These are phyloP conservation scores for Crax fasciolata DNA, from an alignment of 2,797 vertebrate species.

Conservation along the genomic window DNA sequence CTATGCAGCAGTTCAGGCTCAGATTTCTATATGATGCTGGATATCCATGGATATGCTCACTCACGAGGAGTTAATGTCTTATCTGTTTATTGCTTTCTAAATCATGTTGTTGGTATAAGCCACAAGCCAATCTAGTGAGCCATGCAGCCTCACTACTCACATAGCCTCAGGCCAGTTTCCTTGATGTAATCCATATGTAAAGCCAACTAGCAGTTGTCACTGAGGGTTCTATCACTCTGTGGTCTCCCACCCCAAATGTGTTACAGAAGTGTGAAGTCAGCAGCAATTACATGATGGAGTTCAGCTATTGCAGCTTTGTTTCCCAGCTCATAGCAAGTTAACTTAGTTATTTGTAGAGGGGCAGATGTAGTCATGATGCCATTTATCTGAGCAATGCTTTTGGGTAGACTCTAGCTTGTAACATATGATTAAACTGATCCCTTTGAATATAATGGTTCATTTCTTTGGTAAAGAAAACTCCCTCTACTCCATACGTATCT, in stretches of 20 bases:
- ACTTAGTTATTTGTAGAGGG: background rate
- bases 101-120: background rate
- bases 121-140: background rate
- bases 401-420: background rate
- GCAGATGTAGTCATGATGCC: background rate
- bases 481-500: background rate
- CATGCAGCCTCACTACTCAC: background rate
- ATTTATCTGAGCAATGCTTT: background rate
- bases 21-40: background rate
- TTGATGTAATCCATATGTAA: background rate
- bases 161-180: background rate
- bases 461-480: background rate
- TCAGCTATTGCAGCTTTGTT: background rate
- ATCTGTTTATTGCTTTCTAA: background rate
- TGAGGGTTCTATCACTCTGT: background rate
- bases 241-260: background rate
- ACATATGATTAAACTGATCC: background rate
- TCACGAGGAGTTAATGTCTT: background rate
- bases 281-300: background rate
- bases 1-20: accelerated
- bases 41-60: background rate
- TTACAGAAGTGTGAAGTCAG: background rate
- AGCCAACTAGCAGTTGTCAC: background rate
- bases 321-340: background rate
- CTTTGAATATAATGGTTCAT: background rate